These are phyloP conservation scores for Pyrgilauda ruficollis DNA, from an alignment of 2,113 vertebrate genomes.

Conservation along the genomic window DNA sequence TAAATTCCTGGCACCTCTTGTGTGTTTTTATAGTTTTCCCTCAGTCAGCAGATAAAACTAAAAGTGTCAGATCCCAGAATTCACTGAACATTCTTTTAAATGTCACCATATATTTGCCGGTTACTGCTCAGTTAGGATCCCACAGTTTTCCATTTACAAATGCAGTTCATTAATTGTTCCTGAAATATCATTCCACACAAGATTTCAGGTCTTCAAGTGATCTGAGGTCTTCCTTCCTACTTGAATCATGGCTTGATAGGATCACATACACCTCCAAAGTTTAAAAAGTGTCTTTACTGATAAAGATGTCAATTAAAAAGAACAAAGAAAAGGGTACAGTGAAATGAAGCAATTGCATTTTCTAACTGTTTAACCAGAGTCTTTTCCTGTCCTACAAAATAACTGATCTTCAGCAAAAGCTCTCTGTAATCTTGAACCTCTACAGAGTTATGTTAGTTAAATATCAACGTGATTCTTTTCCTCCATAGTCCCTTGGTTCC, in stretches of 20 bases:
- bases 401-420: not conserved
- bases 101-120: not conserved
- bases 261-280: not conserved
- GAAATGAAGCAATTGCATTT: not conserved
- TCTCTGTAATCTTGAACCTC: not conserved
- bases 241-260: not conserved
- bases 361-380: not conserved
- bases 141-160: not conserved
- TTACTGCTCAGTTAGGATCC: not conserved
- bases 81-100: not conserved
- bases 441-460: not conserved
- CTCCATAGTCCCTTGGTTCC: not conserved
- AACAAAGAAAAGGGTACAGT: not conserved
- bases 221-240: not conserved
- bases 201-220: not conserved
- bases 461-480: fast-evolving
- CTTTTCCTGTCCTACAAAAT: not conserved
- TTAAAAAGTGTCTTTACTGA: not conserved
- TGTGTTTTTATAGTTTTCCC: not conserved
- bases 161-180: not conserved
- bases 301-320: not conserved
- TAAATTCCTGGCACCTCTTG: not conserved
- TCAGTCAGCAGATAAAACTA: slow-evolving; percentile 8
- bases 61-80: not conserved
- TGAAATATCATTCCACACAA: not conserved